A percentile compares a stretch with the other conserved stretches of the same genome.
These are phyloP conservation scores for Muscicapa comitata DNA, from an alignment of 2,797 vertebrate genomes.

Conservation along the genomic window DNA sequence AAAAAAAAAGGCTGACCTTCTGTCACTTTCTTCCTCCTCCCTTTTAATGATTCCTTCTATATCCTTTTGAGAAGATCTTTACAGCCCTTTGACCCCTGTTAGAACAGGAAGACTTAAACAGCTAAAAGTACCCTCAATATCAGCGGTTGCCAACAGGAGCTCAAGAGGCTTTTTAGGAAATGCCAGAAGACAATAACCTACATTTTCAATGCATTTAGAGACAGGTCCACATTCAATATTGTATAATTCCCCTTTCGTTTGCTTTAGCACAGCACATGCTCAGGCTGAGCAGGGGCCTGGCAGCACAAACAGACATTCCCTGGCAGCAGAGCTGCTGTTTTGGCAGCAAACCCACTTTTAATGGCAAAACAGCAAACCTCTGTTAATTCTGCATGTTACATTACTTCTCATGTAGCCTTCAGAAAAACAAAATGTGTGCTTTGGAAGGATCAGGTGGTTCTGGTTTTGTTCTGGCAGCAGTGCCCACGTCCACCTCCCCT, in stretches of 20 bases:
- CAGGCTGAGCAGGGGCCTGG: neutral
- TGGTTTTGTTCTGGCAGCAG: neutral
- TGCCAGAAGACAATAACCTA: constrained; percentile 71
- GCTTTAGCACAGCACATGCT: neutral
- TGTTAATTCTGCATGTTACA: neutral
- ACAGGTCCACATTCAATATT: constrained; percentile 56
- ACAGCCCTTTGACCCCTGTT: constrained; percentile 80
- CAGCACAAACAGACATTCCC: neutral
- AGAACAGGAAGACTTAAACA: constrained; percentile 78
- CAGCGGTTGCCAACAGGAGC: constrained; percentile 63
- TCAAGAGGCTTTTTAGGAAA: constrained; percentile 75
- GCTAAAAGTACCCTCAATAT: constrained; percentile 72
- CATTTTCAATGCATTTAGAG: constrained; percentile 63
- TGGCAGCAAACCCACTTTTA: neutral
- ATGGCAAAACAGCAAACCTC: neutral
- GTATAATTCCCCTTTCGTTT: constrained; percentile 45
- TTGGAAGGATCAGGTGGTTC: neutral
- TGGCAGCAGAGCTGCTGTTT: neutral
- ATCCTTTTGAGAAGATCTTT: constrained; percentile 79
- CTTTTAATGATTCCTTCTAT: constrained; percentile 79
- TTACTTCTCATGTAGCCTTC: neutral
- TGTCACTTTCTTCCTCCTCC: constrained; percentile 75
- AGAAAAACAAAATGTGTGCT: neutral
- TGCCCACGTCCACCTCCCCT: neutral
- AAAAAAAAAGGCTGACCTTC: constrained; percentile 76